A percentile compares a stretch with the other conserved stretches of the same genome.
Conservation (phyloP, 1,140 invertebrate genomes). For the Drosophila subpulchrella region DNA sequence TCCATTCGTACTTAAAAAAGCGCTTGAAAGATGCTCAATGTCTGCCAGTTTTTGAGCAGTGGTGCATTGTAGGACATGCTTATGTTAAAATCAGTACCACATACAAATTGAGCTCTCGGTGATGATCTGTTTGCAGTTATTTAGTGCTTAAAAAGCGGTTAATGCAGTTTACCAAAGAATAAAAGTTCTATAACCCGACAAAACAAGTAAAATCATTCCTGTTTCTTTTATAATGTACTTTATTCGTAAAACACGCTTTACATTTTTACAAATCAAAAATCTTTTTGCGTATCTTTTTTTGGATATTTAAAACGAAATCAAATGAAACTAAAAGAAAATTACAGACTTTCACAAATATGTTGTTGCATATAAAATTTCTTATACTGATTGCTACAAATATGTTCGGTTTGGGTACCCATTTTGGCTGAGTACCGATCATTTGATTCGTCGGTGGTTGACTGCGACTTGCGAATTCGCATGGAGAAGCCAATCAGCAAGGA, state of each 20-base stretch:
- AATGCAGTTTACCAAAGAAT: too few relatives aligned
- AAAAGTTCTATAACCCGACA: too few relatives aligned
- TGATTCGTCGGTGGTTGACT: conserved; percentile 64
- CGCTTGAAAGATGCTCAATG: too few relatives aligned
- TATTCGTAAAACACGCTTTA: conserved; percentile 68
- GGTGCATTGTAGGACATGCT: too few relatives aligned
- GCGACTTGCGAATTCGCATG: too few relatives aligned
- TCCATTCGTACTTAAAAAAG: too few relatives aligned
- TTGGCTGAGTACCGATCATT: conserved; percentile 7
- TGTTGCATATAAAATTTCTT: conserved; percentile 46
- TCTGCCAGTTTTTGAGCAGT: too few relatives aligned
- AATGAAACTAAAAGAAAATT: conserved; percentile 9
- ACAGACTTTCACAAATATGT: conserved; percentile 29
- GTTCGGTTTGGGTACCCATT: conserved; percentile 32
- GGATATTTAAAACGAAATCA: conserved; percentile 21
- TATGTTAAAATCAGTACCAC: too few relatives aligned
- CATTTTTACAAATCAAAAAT: conserved; percentile 53
- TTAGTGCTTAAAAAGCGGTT: too few relatives aligned
- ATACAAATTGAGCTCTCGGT: too few relatives aligned
- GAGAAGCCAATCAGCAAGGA: conserved; percentile 56
- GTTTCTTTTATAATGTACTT: conserved; percentile 24
- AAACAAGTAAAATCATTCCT: too few relatives aligned
- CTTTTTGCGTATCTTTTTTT: conserved; percentile 28
- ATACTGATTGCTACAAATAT: not conserved
- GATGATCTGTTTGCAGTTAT: too few relatives aligned